Conservation (phyloP, 1,140 invertebrate species). For the Ephestia elutella region DNA sequence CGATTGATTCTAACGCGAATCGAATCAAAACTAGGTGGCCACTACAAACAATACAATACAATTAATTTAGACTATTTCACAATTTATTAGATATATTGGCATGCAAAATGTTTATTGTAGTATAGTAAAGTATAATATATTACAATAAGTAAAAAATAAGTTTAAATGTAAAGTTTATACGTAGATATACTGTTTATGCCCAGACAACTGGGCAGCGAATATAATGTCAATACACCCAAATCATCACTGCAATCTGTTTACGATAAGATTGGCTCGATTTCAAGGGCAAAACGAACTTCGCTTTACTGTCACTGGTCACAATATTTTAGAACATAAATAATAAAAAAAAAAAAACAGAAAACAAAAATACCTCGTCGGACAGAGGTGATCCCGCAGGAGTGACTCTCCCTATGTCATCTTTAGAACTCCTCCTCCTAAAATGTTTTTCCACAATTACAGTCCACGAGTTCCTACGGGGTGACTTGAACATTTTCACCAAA, state of each 20-base stretch:
- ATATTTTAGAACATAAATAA: not conserved
- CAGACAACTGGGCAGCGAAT: not conserved
- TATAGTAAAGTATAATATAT: no score
- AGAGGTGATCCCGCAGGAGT: conserved; percentile 30
- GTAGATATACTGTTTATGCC: no score
- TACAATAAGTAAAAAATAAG: no score
- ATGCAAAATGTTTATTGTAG: no score
- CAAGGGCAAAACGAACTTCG: conserved; percentile 35
- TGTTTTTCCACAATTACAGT: conserved; percentile 33
- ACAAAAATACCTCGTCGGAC: conserved; percentile 33
- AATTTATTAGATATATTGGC: no score
- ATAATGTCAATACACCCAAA: conserved; percentile 1
- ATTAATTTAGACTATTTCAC: no score
- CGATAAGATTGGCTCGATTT: conserved; percentile 54
- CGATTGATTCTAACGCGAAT: no score
- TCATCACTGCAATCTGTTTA: conserved; percentile 38
- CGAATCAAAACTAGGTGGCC: no score
- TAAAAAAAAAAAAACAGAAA: conserved; percentile 11
- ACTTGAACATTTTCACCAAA: conserved; percentile 32
- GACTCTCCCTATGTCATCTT: conserved; percentile 17
- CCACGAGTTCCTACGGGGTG: conserved; percentile 33
- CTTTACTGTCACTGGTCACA: not conserved
- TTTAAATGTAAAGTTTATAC: no score
- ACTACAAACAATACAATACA: not conserved
- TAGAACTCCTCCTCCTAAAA: conserved; percentile 35